Base-by-base conservation (phyloP, 2,888 invertebrate species). In the Hypena proboscidalis region DNA sequence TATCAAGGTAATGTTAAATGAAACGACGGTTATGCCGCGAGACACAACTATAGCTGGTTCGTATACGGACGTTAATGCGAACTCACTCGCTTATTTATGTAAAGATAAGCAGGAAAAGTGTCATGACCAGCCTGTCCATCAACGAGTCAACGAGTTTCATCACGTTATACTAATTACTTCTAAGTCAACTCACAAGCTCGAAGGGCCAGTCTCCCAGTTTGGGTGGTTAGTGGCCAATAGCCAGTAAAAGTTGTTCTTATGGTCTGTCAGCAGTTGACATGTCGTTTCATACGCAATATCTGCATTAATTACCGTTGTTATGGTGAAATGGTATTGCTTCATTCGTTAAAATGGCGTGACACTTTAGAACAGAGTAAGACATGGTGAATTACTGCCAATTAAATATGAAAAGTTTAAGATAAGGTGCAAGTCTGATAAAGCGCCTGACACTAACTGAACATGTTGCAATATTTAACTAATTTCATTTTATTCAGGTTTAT, bases 231-330 rank as follows among this genome's bases (percentile, higher is more conserved):
- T 25, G n/a, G 7, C 3, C n/a, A 50, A 70, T 67, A 69, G 7
- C 3, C n/a, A 50, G 69, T 67, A 69, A 69, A 69, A 69, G 69
- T 69, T 58, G 69, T 65, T 54, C 57, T 36, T 53, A 42, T 48
- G 45, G 55, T 46, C 41, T 49, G 56, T 58, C 52, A 56, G 52
- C 35, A 7, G 22, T 32, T 43, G 42, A 55, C 55, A 57, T 42
- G 51, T 49, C 42, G 58, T 36, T 49, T 32, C 35, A 23, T 42
- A 14, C 39, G 63, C 47, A 63, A 63, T 58, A 35, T 14, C 19
- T 10, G 53, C 43, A 50, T 58, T 48, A 53, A 58, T 56, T 50
- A 50, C 9, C 37, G 46, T 56, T 55, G 41, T 42, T 41, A 33
- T 58, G 48, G 52, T 55, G 52, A 56, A 62, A 62, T 58, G 51